Conservation (phyloP, 2,797 vertebrate species). For the Parotocinclus haroldoi region DNA sequence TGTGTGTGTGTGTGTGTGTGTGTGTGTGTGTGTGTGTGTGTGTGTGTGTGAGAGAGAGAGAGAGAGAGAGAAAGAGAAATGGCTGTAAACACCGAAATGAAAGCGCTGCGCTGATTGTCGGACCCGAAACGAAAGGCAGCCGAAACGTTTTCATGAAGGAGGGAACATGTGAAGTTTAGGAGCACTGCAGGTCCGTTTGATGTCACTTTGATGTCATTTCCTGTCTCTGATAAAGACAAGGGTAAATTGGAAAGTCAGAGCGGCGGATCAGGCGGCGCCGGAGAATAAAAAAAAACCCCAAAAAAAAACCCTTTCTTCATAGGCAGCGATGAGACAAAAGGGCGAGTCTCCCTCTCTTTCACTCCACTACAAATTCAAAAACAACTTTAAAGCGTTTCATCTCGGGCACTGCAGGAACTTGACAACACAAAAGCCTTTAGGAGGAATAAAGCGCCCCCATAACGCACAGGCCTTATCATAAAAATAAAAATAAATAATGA, state of each 20-base stretch:
- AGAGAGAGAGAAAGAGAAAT: too few species aligned
- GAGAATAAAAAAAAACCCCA: too few species aligned
- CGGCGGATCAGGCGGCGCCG: neutral
- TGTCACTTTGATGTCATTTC: slow-evolving; percentile 2
- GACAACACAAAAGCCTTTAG: neutral
- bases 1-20: neutral
- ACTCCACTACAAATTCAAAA: neutral
- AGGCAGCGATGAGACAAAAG: too few species aligned
- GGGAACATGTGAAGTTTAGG: neutral
- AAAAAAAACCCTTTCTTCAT: neutral
- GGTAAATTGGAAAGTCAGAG: neutral
- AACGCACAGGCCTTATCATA: neutral
- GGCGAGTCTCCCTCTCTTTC: neutral
- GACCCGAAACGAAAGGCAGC: too few species aligned
- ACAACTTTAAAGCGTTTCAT: neutral
- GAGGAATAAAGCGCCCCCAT: too few species aligned
- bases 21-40: neutral
- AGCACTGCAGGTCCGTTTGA: neutral
- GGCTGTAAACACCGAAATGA: too few species aligned
- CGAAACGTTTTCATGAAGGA: neutral
- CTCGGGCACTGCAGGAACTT: neutral
- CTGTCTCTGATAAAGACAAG: neutral
- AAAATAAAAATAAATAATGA: neutral
- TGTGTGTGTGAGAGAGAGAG: too few species aligned
- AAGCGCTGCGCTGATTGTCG: neutral